phyloP scores from a whole-genome alignment of 2,888 invertebrate genomes.

The Dolichopus griseipennis region DNA sequence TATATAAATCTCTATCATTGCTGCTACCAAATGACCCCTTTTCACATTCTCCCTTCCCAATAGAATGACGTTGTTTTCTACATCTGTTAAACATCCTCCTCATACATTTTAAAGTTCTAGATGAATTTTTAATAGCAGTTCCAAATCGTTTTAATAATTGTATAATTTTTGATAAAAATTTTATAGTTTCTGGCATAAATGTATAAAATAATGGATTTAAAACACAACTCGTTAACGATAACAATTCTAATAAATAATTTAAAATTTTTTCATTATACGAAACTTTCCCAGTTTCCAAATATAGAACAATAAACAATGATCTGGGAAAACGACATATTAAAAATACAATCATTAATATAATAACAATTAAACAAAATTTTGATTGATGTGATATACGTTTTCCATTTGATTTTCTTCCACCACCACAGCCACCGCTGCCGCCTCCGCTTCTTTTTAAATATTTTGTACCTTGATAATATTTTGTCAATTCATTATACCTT shows the following conservation, averaged over 20 bases:
- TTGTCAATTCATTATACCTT: neutral
- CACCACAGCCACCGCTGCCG: too few relatives aligned
- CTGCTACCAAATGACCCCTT: too few relatives aligned
- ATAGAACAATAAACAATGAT: constrained; percentile 47
- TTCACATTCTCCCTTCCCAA: too few relatives aligned
- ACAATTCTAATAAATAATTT: constrained; percentile 45
- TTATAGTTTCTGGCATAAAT: constrained; percentile 47
- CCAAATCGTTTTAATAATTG: too few relatives aligned
- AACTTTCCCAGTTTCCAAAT: constrained; percentile 36
- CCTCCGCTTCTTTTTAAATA: neutral
- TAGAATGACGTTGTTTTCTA: neutral
- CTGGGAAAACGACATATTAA: constrained; percentile 48
- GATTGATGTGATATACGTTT: constrained; percentile 43
- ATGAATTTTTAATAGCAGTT: too few relatives aligned
- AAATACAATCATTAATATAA: constrained; percentile 49
- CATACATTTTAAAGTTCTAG: too few relatives aligned
- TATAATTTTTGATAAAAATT: neutral
- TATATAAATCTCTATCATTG: neutral
- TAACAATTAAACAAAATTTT: constrained; percentile 49
- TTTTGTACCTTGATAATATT: neutral
- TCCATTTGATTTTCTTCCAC: neutral
- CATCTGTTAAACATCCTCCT: neutral
- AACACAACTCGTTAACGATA: constrained; percentile 48
- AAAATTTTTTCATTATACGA: constrained; percentile 42
- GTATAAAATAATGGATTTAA: constrained; percentile 54